phyloP scores from a whole-genome alignment of 2,113 vertebrate species.

The Pardalotus punctatus region DNA sequence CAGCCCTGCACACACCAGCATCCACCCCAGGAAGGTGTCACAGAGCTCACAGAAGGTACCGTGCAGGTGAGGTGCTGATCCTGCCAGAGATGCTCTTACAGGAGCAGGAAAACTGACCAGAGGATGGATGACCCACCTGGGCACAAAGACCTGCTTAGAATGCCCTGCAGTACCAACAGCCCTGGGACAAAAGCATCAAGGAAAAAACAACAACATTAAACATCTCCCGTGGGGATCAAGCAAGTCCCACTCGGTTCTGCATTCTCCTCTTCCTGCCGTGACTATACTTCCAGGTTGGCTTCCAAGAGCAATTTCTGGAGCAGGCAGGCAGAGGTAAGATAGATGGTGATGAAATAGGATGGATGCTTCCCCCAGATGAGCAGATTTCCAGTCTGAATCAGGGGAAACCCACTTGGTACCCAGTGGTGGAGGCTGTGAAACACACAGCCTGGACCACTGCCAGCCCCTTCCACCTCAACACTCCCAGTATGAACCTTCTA shows the following conservation, averaged over 20 bases:
- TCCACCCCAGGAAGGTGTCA: background rate
- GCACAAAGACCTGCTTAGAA: background rate
- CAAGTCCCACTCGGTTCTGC: background rate
- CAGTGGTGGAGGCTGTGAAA: background rate
- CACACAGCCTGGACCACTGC: fast-evolving
- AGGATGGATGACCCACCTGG: background rate
- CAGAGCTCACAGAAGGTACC: background rate
- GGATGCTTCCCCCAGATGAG: background rate
- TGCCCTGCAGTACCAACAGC: background rate
- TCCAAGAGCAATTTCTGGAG: background rate
- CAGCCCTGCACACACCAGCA: background rate
- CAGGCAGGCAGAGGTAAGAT: background rate
- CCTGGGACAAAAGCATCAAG: background rate
- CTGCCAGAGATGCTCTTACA: background rate
- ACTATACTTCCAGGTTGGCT: background rate
- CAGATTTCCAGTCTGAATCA: background rate
- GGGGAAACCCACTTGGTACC: background rate
- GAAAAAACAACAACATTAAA: background rate
- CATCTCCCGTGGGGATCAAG: background rate
- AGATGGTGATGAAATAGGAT: background rate
- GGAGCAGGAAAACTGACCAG: background rate
- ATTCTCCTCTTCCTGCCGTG: background rate
- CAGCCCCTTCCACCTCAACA: background rate
- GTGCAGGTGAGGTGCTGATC: background rate
- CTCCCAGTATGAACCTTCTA: background rate